Percentiles rank a stretch among this genome's conserved stretches.
These are phyloP conservation scores for Chionomys nivalis DNA, from an alignment of 2,113 vertebrate genomes.

Conservation along the genomic window DNA sequence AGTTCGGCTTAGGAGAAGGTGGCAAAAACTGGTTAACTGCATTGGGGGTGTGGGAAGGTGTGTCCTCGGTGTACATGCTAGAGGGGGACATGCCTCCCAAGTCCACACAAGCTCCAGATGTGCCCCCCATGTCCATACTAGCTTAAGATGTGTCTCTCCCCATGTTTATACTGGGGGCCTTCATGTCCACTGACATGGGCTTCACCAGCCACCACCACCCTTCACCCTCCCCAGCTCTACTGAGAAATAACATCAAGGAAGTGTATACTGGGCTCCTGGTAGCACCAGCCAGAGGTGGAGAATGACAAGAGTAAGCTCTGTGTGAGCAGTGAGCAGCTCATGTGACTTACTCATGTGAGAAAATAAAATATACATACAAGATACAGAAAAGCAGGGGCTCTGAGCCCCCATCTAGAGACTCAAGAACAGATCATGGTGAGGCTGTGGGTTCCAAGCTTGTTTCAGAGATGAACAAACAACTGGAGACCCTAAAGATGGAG, in stretches of 20 bases:
- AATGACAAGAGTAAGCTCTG: background rate
- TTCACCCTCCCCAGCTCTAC: background rate
- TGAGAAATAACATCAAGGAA: background rate
- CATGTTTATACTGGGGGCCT: no score
- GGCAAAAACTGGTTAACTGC: accelerated
- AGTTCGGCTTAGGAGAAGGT: accelerated
- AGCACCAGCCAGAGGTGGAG: background rate
- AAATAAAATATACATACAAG: background rate
- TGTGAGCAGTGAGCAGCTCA: accelerated
- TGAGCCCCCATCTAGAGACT: background rate
- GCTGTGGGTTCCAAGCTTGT: accelerated
- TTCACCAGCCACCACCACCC: accelerated
- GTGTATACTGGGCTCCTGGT: no score
- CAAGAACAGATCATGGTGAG: background rate
- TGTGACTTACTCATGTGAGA: background rate
- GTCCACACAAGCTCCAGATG: background rate
- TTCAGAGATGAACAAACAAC: background rate
- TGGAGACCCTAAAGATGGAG: accelerated
- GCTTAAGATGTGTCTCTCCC: background rate
- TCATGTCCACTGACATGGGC: background rate
- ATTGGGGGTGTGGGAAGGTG: accelerated
- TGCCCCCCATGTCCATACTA: no score
- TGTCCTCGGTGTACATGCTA: accelerated
- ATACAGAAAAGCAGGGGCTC: background rate
- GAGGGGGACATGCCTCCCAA: background rate